Conservation (phyloP, 2,888 invertebrate species). For the Argyresthia albistria region DNA sequence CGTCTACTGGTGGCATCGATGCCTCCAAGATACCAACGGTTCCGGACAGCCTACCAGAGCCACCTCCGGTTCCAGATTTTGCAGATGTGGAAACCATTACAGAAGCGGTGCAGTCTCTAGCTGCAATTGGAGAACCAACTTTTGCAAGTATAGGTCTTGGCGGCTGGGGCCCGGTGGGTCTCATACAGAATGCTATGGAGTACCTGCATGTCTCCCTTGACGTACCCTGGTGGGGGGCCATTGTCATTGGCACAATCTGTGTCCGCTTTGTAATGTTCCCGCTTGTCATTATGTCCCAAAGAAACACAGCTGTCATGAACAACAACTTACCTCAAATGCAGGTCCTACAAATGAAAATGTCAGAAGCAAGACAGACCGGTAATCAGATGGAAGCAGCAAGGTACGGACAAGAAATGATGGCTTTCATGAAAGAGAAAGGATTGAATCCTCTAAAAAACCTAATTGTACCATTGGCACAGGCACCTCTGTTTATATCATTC, state of each 20-base stretch:
- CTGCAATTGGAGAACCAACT: slow-evolving; percentile 79
- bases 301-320: slow-evolving; percentile 84
- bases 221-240: slow-evolving; percentile 95
- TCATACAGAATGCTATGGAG: slow-evolving; percentile 87
- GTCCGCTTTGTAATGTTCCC: slow-evolving; percentile 88
- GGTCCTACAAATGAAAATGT: slow-evolving; percentile 85
- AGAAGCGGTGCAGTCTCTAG: slow-evolving; percentile 48
- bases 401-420: slow-evolving; percentile 83
- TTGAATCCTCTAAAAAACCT: slow-evolving; percentile 87
- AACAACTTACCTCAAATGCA: slow-evolving; percentile 91
- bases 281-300: slow-evolving; percentile 85
- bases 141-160: slow-evolving; percentile 88
- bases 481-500: slow-evolving; percentile 93
- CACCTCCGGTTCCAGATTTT: slow-evolving; percentile 57
- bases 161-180: slow-evolving; percentile 86
- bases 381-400: slow-evolving; percentile 84
- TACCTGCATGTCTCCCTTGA: slow-evolving; percentile 84
- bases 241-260: slow-evolving; percentile 83
- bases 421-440: slow-evolving; percentile 86
- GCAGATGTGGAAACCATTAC: slow-evolving; percentile 33
- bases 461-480: slow-evolving; percentile 84
- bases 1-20: slow-evolving; percentile 38
- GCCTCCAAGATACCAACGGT: slow-evolving; percentile 31
- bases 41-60: slow-evolving; percentile 54
- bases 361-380: slow-evolving; percentile 88